Evolutionary conservation across 2,797 vertebrate genomes (phyloP).

Genomic region (Smutsia gigantea): DNA sequence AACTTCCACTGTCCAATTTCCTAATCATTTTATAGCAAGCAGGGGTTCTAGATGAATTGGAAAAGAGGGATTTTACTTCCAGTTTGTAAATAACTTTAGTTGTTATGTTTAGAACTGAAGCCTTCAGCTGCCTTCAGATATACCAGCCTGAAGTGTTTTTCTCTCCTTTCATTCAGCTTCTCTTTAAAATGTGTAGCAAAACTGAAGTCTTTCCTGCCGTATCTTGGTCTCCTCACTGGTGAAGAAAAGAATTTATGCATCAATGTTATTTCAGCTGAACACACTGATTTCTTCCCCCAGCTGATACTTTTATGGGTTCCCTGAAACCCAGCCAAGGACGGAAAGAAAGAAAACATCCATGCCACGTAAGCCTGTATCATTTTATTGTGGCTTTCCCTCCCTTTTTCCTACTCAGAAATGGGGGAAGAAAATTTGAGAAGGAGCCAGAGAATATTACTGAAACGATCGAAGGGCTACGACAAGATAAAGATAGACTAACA

Average conservation of each 20-base stretch:
- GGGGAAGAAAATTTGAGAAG: not conserved
- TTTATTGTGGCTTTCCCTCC: not conserved
- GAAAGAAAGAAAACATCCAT: not conserved
- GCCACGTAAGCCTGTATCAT: fast-evolving
- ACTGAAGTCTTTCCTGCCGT: not conserved
- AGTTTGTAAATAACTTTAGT: not conserved
- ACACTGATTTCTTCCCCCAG: not conserved
- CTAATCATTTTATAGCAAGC: not conserved
- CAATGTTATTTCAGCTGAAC: not conserved
- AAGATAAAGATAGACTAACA: not conserved
- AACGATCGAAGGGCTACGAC: not conserved
- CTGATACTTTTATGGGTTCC: not conserved
- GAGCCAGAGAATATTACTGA: not conserved
- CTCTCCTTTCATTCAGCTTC: not conserved
- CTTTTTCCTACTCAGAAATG: not conserved
- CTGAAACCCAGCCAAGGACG: not conserved
- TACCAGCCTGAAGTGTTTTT: not conserved
- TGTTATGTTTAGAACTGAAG: not conserved
- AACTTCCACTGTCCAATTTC: not conserved
- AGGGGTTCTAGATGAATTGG: not conserved
- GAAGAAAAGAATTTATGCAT: not conserved
- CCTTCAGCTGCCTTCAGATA: not conserved
- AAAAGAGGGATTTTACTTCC: not conserved
- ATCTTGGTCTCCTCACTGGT: not conserved
- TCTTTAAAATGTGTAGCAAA: not conserved